phyloP scores from a whole-genome alignment of 2,113 vertebrate species.

The Ginglymostoma cirratum region DNA sequence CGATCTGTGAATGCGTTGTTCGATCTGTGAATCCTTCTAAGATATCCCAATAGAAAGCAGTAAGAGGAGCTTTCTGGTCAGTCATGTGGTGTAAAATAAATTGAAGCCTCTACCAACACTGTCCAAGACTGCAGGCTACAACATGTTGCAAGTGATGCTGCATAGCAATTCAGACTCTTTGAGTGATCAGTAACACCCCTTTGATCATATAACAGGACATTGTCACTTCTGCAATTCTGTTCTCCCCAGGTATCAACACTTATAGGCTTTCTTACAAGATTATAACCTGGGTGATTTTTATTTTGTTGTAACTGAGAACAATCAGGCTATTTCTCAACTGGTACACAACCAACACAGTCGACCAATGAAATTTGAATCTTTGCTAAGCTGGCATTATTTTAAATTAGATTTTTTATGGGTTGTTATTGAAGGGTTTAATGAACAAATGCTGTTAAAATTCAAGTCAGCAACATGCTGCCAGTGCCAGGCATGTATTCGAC shows the following conservation, averaged over 20 bases:
- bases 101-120: background rate
- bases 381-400: background rate
- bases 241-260: background rate
- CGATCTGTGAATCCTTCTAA: background rate
- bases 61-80: background rate
- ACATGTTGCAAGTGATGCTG: background rate
- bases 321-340: background rate
- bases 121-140: background rate
- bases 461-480: background rate
- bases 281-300: background rate
- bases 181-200: no score
- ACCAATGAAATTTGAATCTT: background rate
- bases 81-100: background rate
- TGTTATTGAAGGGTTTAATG: background rate
- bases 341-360: background rate
- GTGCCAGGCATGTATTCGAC: background rate
- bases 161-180: background rate
- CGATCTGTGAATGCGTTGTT: no score
- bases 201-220: background rate
- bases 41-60: background rate
- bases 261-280: background rate
- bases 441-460: background rate
- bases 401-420: background rate
- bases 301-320: background rate
- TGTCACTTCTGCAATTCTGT: background rate